phyloP scores from a whole-genome alignment of 2,113 vertebrate species.

The Pelmatolapia mariae region DNA sequence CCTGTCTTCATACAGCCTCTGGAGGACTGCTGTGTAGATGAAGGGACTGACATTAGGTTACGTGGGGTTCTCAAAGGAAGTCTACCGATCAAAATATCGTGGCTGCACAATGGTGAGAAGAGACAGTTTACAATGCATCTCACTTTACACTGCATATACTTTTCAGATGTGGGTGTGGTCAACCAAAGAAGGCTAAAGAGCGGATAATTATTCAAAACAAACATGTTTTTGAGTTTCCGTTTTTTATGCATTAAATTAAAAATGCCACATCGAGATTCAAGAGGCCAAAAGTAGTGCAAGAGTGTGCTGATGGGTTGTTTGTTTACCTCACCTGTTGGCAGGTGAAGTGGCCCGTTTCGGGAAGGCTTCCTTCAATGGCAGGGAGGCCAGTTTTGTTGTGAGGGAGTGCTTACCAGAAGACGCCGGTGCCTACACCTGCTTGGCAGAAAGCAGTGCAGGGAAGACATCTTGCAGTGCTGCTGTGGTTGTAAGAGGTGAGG shows the following conservation, averaged over 20 bases:
- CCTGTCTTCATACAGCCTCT: conserved; percentile 58
- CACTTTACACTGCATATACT: neutral
- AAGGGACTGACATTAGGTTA: conserved; percentile 59
- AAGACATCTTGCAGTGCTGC: conserved; percentile 68
- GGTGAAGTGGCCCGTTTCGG: conserved; percentile 64
- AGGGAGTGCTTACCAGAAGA: conserved; percentile 72
- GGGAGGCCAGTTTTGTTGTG: conserved; percentile 51
- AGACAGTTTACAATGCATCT: neutral
- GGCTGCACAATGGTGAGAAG: conserved; percentile 73
- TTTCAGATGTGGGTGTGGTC: neutral
- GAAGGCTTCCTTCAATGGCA: conserved; percentile 33
- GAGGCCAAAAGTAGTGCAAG: neutral
- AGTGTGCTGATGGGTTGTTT: neutral
- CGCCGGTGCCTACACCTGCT: conserved; percentile 70
- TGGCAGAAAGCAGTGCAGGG: conserved; percentile 65
- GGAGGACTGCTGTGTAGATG: conserved; percentile 59
- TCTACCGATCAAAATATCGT: conserved; percentile 57
- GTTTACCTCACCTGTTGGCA: conserved; percentile 15
- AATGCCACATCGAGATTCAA: neutral
- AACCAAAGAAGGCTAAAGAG: neutral
- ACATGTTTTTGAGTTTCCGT: neutral
- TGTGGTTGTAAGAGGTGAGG: conserved; percentile 60
- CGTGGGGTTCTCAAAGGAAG: conserved; percentile 49
- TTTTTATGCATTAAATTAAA: neutral
- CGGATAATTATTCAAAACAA: neutral